Percentiles rank a stretch among this genome's conserved stretches.
Evolutionary conservation across 2,888 invertebrate species (phyloP).

Genomic region (Trileptium ribeirensis): DNA sequence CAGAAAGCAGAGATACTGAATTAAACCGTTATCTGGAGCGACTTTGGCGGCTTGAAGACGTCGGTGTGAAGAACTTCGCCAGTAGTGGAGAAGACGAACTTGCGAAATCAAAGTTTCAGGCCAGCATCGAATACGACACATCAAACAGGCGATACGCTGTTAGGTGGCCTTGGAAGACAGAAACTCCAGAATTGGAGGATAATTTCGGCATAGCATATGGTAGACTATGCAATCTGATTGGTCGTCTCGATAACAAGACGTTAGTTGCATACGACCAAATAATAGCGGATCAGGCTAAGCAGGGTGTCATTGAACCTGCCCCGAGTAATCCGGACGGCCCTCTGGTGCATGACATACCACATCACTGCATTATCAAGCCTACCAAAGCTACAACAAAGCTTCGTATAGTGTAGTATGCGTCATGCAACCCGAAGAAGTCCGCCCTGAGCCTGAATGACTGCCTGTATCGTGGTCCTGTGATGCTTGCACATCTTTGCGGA

Average conservation of each 20-base stretch:
- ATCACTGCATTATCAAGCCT: slow-evolving; percentile 30
- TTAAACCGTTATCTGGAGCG: too few relatives aligned
- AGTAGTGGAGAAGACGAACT: neutral
- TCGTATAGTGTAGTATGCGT: slow-evolving; percentile 39
- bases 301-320: slow-evolving; percentile 23
- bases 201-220: neutral
- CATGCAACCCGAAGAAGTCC: slow-evolving; percentile 15
- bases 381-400: slow-evolving; percentile 34
- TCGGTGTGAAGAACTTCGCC: neutral
- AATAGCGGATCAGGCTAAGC: slow-evolving; percentile 17
- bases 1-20: too few relatives aligned
- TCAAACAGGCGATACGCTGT: neutral
- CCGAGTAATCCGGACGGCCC: neutral
- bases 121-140: neutral
- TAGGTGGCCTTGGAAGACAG: neutral
- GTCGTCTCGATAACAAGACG: neutral
- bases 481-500: slow-evolving; percentile 25
- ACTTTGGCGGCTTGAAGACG: neutral
- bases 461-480: slow-evolving; percentile 30
- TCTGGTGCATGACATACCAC: slow-evolving; percentile 29
- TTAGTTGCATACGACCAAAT: slow-evolving; percentile 22
- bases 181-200: neutral
- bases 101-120: neutral
- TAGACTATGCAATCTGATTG: neutral
- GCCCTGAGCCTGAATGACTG: slow-evolving; percentile 32